These are phyloP conservation scores for Achroia grisella DNA, from an alignment of 1,140 invertebrate species.

Conservation along the genomic window DNA sequence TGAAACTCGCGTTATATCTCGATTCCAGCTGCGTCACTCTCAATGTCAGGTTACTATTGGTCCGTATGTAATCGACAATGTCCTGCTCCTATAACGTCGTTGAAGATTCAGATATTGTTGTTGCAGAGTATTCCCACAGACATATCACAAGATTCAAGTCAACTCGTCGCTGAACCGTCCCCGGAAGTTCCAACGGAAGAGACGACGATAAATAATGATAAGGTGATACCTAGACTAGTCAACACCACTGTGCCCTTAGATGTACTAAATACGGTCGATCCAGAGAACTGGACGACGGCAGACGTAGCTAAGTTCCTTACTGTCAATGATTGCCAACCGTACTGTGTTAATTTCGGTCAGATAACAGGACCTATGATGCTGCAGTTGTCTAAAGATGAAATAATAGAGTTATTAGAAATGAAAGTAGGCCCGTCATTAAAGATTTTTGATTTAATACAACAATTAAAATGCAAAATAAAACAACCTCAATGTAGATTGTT, in stretches of 20 bases:
- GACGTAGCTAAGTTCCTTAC: slow-evolving; percentile 92
- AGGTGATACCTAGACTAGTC: slow-evolving; percentile 81
- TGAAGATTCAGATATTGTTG: too few species aligned
- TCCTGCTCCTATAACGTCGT: too few species aligned
- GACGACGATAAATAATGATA: slow-evolving; percentile 42
- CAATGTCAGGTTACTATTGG: too few species aligned
- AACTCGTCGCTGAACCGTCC: slow-evolving; percentile 26
- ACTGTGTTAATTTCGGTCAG: slow-evolving; percentile 89
- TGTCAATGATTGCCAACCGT: slow-evolving; percentile 91
- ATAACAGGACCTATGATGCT: slow-evolving; percentile 88
- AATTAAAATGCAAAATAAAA: slow-evolving; percentile 88
- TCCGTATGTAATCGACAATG: too few species aligned
- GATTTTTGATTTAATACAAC: slow-evolving; percentile 92
- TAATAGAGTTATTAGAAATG: slow-evolving; percentile 90
- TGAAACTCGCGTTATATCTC: too few species aligned
- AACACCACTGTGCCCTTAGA: slow-evolving; percentile 67
- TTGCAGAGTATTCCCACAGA: slow-evolving; percentile 15
- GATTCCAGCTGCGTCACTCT: too few species aligned
- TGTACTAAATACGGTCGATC: slow-evolving; percentile 48
- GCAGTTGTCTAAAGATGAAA: slow-evolving; percentile 89
- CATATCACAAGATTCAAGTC: slow-evolving; percentile 17
- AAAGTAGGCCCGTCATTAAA: slow-evolving; percentile 96
- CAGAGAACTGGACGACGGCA: slow-evolving; percentile 81
- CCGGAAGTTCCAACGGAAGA: slow-evolving; percentile 17
- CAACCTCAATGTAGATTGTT: slow-evolving; percentile 80